Evolutionary conservation across 2,888 invertebrate genomes (phyloP), one percentile per base, ranked within the genome.

Genomic region (Megamerina dolium): DNA sequence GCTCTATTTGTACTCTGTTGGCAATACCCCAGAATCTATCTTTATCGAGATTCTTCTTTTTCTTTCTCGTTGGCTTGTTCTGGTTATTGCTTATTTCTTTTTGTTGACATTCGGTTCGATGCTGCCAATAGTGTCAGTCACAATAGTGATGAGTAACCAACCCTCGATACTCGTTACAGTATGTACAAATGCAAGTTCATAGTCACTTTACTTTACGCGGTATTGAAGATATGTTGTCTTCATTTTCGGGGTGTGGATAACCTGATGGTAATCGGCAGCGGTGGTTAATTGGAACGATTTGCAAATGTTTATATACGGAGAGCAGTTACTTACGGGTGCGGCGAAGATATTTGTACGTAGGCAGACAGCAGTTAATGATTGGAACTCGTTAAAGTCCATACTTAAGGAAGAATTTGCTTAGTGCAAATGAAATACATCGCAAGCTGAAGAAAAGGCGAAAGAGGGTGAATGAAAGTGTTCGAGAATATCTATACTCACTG

Each of bases 341-440:
- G 51, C 45, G 4, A 52, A 46, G 29, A 34, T 48, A 30, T 49
- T 46, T 37, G 34, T 52, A 5, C 23, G 47, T 6, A 34, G 47
- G 26, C 46, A 46, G 27, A 14, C 41, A 14, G 43, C 19, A 20
- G 14, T 43, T 10, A 43, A 29, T 6, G 27, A 29, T 37, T 37
- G 41, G 34, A 19, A 27, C 9, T 34, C 34, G 27, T 29, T 41
- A 6, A 41, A 41, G 23, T 20, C 16, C 13, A 12, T 30, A 12
- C 34, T 42, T 5, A 30, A 18, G 8, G 29, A 36, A 2, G 49
- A 49, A 30, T 43, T 45, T 20, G 5, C 5, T 43, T 6, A 40
- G 35, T 13, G 43, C 41, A n/a, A 36, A 34, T 3, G 48, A 48
- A 29, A 31, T 48, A 6, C 46, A 46, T 39, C 39, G 41, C 27